These are phyloP conservation scores for Antennarius maculatus DNA, from an alignment of 2,797 vertebrate genomes.

Conservation along the genomic window DNA sequence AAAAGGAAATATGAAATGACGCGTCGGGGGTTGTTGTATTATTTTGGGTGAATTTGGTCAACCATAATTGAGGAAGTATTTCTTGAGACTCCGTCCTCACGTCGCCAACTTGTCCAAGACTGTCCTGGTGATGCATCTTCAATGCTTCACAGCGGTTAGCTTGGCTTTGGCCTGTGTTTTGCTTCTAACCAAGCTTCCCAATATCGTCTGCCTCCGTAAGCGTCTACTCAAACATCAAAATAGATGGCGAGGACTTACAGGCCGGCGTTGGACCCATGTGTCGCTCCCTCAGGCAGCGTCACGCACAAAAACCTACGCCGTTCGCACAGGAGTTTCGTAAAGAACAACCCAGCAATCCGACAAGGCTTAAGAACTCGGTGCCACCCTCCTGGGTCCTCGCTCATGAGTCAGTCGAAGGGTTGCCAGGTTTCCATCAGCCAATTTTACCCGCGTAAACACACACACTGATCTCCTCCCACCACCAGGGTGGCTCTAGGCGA, in stretches of 20 bases:
- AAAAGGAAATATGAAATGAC: conserved; percentile 65
- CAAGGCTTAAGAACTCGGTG: conserved; percentile 74
- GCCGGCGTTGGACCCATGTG: conserved; percentile 43
- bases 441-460: conserved; percentile 65
- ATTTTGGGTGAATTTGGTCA: conserved; percentile 46
- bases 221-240: conserved; percentile 80
- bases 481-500: conserved; percentile 64
- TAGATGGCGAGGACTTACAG: conserved; percentile 80
- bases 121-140: conserved; percentile 34
- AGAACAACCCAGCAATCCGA: conserved; percentile 70
- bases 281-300: conserved; percentile 85
- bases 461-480: conserved; percentile 69
- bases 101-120: conserved; percentile 40
- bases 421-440: conserved; percentile 62
- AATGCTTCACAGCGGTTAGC: conserved; percentile 53
- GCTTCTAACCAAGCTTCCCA: conserved; percentile 80
- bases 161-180: conserved; percentile 41
- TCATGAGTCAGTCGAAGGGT: conserved; percentile 63
- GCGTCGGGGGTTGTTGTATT: conserved; percentile 54
- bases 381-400: conserved; percentile 52
- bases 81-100: conserved; percentile 34
- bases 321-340: conserved; percentile 84
- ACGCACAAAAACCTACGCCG: conserved; percentile 93
- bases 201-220: conserved; percentile 82
- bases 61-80: conserved; percentile 58